These are phyloP conservation scores for Neotoma lepida DNA, from an alignment of 2,113 vertebrate genomes.

Conservation along the genomic window DNA sequence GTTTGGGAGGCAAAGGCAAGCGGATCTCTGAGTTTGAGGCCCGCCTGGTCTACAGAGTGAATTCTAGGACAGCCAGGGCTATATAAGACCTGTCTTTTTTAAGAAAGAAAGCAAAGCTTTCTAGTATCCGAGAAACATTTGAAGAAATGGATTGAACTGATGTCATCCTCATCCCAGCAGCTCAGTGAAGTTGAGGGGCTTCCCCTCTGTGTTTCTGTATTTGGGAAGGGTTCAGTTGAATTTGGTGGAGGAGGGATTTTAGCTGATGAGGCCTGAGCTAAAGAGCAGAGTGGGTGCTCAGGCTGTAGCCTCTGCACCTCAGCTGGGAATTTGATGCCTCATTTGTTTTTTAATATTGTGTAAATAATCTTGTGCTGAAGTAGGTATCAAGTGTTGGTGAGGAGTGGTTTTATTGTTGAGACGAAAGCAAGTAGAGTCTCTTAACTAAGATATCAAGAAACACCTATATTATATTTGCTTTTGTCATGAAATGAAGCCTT, in stretches of 20 bases:
- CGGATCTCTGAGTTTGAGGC: not conserved
- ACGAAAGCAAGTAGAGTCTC: not conserved
- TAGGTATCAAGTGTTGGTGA: not conserved
- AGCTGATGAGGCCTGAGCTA: not conserved
- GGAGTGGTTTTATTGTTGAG: slow-evolving; percentile 12
- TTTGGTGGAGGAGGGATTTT: not conserved
- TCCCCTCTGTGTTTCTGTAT: slow-evolving; percentile 11
- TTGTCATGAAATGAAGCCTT: slow-evolving; percentile 41
- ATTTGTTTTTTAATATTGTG: slow-evolving; percentile 20
- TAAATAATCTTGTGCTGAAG: not conserved
- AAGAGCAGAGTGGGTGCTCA: not conserved
- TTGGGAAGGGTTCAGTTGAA: not conserved
- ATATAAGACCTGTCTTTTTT: not conserved
- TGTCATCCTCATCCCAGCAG: slow-evolving; percentile 67
- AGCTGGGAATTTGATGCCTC: not conserved
- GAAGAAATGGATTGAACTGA: slow-evolving; percentile 36
- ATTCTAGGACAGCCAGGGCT: not conserved
- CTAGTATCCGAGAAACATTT: slow-evolving; percentile 28
- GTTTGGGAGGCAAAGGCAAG: not conserved
- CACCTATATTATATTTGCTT: slow-evolving; percentile 11
- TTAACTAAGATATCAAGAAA: not conserved
- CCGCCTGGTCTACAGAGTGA: not conserved
- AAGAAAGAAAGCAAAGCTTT: slow-evolving; percentile 1
- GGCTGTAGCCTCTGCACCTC: not conserved
- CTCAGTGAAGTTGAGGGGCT: slow-evolving; percentile 48